Evolutionary conservation across 2,113 vertebrate species (phyloP), one percentile per base, ranked within the genome.

Genomic region (Haemorhous mexicanus): DNA sequence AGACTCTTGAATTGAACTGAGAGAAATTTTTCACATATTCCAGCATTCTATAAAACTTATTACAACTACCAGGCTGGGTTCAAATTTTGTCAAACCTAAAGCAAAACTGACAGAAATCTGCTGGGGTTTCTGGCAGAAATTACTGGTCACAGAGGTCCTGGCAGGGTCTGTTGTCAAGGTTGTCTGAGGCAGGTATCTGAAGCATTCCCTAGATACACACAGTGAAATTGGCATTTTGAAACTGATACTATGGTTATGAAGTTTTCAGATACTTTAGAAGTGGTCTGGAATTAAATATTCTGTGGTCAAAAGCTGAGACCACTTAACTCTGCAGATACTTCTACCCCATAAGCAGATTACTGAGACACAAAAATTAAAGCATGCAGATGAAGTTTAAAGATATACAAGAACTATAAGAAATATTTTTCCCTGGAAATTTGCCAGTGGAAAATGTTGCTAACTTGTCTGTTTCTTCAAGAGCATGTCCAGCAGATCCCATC

Each of bases 371-470:
- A 95, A 95, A 82, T 30, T 73, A 59, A 93, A 91, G 44, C 53
- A 64, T 52, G 70, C 23, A 83, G 69, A 87, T 85, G 58, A 95
- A 95, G 46, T 16, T 75, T 55, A 75, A 84, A 95, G 84, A 93
- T 84, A 79, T 21, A 78, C 30, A 95, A 81, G 70, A 78, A 84
- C 30, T 58, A 39, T 70, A 94, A 75, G 47, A 93, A 96, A 91
- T 89, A 93, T 74, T 94, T 87, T 83, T 24, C 46, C 64, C 88
- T 94, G 91, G 95, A 96, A 75, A 87, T 77, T 23, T 92, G 81
- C 91, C 93, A 95, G 33, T 59, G 86, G 93, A 96, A 97, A 96
- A 96, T 87, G 68, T 49, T 96, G 84, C 89, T 94, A 95, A 84
- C 72, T 95, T 86, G 67, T 90, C 89, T 15, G 1, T 87, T 96